Evolutionary conservation across 2,888 invertebrate genomes (phyloP).

Genomic region (Epinotia nisella): DNA sequence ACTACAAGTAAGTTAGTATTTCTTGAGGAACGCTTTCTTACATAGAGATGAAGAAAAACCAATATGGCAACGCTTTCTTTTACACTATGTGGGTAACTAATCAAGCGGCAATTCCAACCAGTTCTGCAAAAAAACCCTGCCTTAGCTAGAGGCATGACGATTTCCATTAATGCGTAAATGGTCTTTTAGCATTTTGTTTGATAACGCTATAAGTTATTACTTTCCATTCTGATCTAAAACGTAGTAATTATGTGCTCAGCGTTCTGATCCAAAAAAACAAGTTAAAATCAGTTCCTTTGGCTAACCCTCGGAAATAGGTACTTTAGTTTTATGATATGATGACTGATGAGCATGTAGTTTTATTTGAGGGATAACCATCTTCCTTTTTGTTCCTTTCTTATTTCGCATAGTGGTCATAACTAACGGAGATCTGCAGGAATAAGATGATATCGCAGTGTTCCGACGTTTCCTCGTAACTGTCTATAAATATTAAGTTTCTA

Average conservation of each 20-base stretch:
- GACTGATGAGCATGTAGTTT: constrained; percentile 4
- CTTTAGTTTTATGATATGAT: not conserved
- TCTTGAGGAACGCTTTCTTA: constrained; percentile 40
- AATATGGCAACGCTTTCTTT: constrained; percentile 41
- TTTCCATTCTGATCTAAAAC: not conserved
- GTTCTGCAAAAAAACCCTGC: constrained; percentile 29
- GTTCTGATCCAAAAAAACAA: not conserved
- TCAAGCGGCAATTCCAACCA: constrained; percentile 35
- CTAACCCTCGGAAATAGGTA: not conserved
- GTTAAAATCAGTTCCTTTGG: not conserved
- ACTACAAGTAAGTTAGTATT: constrained; percentile 21
- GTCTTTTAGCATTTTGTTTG: not conserved
- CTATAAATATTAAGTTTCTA: constrained; percentile 46
- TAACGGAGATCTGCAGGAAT: constrained; percentile 42
- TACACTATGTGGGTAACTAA: constrained; percentile 30
- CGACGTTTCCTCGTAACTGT: constrained; percentile 43
- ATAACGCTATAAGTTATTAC: not conserved
- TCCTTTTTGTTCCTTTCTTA: constrained; percentile 16
- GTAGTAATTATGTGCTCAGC: not conserved
- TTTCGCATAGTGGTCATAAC: constrained; percentile 32
- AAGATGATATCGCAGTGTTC: constrained; percentile 39
- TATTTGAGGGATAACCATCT: constrained; percentile 17
- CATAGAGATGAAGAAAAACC: constrained; percentile 20
- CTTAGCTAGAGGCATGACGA: constrained; percentile 9
- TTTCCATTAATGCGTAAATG: constrained; percentile 24